phyloP scores from a whole-genome alignment of 1,140 invertebrate species.

The Sitodiplosis mosellana region DNA sequence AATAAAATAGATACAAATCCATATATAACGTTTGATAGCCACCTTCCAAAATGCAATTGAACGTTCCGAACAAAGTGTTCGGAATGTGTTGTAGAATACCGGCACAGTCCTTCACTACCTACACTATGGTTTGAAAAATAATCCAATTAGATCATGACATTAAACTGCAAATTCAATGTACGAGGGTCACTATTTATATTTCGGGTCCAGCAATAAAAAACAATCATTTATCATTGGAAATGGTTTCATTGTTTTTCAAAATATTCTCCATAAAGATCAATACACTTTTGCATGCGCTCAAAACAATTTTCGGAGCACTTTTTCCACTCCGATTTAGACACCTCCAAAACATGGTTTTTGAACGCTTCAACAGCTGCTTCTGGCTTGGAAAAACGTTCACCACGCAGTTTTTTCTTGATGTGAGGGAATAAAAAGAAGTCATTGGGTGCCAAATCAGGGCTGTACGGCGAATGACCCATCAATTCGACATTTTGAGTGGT shows the following conservation, averaged over 20 bases:
- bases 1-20: too few relatives aligned
- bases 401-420: conserved; percentile 15
- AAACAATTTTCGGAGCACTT: conserved; percentile 15
- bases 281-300: conserved; percentile 4
- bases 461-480: conserved; percentile 16
- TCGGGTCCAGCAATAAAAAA: too few relatives aligned
- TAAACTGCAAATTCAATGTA: too few relatives aligned
- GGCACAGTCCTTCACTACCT: too few relatives aligned
- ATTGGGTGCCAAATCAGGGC: conserved; percentile 18
- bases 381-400: conserved; percentile 12
- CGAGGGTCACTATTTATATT: too few relatives aligned
- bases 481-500: conserved; percentile 11
- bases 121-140: too few relatives aligned
- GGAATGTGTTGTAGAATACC: too few relatives aligned
- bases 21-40: too few relatives aligned
- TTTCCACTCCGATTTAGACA: conserved; percentile 14
- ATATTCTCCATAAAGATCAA: conserved; percentile 7
- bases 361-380: conserved; percentile 15
- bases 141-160: too few relatives aligned
- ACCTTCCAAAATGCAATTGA: too few relatives aligned
- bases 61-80: too few relatives aligned
- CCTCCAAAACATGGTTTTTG: conserved; percentile 16
- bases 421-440: conserved; percentile 23
- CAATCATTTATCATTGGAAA: conserved; percentile 6
- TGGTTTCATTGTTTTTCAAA: conserved; percentile 11